Conservation (phyloP, 2,113 vertebrate genomes). For the Spheniscus mendiculus region DNA sequence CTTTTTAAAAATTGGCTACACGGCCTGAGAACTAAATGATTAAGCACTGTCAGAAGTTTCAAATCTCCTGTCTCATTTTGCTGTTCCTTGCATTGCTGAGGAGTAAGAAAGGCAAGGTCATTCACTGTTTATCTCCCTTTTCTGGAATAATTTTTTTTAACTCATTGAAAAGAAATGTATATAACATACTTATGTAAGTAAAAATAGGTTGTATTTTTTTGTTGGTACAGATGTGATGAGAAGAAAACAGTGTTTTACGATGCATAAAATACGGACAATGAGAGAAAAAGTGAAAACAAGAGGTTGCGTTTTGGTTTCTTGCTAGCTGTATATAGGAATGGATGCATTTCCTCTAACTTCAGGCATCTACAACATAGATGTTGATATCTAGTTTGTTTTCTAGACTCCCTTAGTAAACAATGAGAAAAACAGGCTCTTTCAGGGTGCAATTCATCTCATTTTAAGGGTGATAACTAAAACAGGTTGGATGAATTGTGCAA, state of each 20-base stretch:
- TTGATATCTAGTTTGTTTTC: background rate
- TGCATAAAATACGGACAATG: background rate
- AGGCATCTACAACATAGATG: background rate
- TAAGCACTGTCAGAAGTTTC: background rate
- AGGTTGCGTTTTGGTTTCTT: background rate
- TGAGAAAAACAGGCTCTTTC: background rate
- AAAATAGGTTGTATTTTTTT: background rate
- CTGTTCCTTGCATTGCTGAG: background rate
- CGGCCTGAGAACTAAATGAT: background rate
- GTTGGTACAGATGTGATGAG: background rate
- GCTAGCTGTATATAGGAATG: background rate
- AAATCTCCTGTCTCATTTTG: background rate
- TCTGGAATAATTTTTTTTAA: background rate
- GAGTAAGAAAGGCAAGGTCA: background rate
- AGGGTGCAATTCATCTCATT: background rate
- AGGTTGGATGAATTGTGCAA: background rate
- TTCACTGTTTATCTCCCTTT: background rate
- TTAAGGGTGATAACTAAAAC: background rate
- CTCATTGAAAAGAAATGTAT: rapidly evolving
- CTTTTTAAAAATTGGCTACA: background rate
- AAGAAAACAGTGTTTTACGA: background rate
- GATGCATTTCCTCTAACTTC: background rate
- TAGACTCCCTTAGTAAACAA: background rate
- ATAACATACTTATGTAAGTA: background rate
- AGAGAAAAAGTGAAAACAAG: background rate